Conservation (phyloP, 2,797 vertebrate genomes). For the Aphelocoma californica region DNA sequence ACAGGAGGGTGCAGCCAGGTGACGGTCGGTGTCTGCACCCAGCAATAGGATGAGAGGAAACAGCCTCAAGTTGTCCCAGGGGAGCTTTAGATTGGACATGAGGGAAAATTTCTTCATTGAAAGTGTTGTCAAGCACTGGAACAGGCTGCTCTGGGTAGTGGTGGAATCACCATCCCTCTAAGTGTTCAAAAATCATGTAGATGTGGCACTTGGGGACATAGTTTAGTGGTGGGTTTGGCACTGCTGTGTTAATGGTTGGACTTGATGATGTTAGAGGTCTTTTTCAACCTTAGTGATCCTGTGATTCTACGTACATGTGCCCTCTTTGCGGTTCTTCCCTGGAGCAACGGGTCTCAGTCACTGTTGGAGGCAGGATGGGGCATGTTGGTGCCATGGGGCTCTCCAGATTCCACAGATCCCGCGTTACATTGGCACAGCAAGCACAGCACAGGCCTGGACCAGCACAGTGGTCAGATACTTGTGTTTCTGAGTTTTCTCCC, state of each 20-base stretch:
- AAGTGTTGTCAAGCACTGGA: neutral
- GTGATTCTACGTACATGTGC: neutral
- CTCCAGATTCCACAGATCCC: neutral
- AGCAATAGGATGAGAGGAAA: neutral
- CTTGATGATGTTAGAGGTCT: neutral
- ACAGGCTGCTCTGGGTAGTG: neutral
- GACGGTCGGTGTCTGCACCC: neutral
- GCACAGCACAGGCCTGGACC: neutral
- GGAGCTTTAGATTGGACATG: neutral
- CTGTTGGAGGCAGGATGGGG: neutral
- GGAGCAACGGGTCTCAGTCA: neutral
- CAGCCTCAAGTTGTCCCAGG: fast-evolving
- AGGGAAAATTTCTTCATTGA: neutral
- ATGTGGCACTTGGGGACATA: neutral
- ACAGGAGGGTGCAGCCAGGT: neutral
- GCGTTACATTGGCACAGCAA: neutral
- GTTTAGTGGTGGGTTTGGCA: neutral
- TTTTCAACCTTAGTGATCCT: neutral
- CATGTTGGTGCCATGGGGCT: fast-evolving
- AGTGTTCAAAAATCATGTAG: neutral
- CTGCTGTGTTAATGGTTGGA: neutral
- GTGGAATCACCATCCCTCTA: neutral
- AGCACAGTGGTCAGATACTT: neutral
- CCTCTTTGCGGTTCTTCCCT: neutral
- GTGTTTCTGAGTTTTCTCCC: neutral